Evolutionary conservation across 2,797 vertebrate species (phyloP).

Genomic region (Halcyon badia): DNA sequence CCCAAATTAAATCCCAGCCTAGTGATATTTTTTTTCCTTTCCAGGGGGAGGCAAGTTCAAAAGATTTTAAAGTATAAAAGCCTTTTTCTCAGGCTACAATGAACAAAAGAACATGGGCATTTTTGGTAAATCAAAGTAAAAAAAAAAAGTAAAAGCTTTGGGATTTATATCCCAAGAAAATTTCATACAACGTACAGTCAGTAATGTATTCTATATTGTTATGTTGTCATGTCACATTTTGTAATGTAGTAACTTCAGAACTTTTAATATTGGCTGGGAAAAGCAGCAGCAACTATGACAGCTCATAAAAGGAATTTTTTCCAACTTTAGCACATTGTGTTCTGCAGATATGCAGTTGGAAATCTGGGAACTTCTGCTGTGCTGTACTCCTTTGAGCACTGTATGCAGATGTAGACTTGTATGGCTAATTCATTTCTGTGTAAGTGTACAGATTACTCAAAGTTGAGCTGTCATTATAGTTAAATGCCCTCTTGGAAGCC

Average conservation of each 20-base stretch:
- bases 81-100: not conserved
- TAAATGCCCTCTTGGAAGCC: not conserved
- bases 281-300: not conserved
- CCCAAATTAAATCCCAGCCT: not conserved
- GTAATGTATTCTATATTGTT: not conserved
- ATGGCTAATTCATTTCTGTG: not conserved
- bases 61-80: conserved; percentile 30
- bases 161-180: not conserved
- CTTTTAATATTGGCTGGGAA: not conserved
- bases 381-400: not conserved
- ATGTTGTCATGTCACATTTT: not conserved
- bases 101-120: not conserved
- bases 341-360: not conserved
- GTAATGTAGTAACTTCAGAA: not conserved
- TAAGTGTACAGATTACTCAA: not conserved
- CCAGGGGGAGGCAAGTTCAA: not conserved
- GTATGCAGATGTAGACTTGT: not conserved
- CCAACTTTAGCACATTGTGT: not conserved
- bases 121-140: not conserved
- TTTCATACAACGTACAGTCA: not conserved
- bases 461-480: not conserved
- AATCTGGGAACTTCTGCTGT: not conserved
- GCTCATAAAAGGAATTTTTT: not conserved
- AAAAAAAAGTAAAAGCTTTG: not conserved
- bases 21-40: not conserved